Percentiles rank a stretch among this genome's conserved stretches.
phyloP scores from a whole-genome alignment of 2,888 invertebrate species.

The Drosophila bunnanda region DNA sequence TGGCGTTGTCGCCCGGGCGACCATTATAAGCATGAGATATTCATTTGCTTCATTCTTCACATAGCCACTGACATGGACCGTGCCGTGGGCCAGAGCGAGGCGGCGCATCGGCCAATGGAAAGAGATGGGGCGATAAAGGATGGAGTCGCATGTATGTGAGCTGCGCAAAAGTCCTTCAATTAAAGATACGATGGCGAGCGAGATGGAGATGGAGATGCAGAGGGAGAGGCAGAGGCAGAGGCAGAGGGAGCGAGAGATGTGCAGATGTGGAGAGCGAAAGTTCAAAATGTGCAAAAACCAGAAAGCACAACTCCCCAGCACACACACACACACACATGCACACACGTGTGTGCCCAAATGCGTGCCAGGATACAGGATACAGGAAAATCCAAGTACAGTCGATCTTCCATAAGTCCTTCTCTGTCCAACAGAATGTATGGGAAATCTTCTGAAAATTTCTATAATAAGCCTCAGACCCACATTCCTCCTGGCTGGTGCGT shows the following conservation, averaged over 20 bases:
- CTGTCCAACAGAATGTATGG: background rate
- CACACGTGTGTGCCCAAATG: constrained; percentile 21
- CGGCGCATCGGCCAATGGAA: constrained; percentile 41
- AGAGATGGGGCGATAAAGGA: constrained; percentile 40
- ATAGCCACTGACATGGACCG: constrained; percentile 72
- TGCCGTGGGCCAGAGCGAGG: constrained; percentile 58
- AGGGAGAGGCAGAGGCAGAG: constrained; percentile 22
- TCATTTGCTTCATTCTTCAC: constrained; percentile 81
- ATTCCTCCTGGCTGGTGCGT: too few species aligned
- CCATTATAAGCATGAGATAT: constrained; percentile 82
- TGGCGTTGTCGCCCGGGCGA: constrained; percentile 72
- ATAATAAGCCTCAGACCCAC: too few species aligned
- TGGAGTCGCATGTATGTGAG: constrained; percentile 47
- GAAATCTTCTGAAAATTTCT: background rate
- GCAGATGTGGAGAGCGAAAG: constrained; percentile 74
- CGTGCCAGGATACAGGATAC: constrained; percentile 22
- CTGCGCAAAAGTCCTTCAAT: constrained; percentile 81
- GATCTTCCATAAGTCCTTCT: constrained; percentile 8
- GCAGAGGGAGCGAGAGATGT: constrained; percentile 48
- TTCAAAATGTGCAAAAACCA: constrained; percentile 71
- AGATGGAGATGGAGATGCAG: constrained; percentile 61
- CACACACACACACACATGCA: constrained; percentile 33
- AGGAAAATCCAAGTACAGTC: constrained; percentile 28
- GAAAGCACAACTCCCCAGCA: constrained; percentile 58
- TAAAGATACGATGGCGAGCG: constrained; percentile 77